Conservation (phyloP, 2,888 invertebrate species). For the Phengaris arion region DNA sequence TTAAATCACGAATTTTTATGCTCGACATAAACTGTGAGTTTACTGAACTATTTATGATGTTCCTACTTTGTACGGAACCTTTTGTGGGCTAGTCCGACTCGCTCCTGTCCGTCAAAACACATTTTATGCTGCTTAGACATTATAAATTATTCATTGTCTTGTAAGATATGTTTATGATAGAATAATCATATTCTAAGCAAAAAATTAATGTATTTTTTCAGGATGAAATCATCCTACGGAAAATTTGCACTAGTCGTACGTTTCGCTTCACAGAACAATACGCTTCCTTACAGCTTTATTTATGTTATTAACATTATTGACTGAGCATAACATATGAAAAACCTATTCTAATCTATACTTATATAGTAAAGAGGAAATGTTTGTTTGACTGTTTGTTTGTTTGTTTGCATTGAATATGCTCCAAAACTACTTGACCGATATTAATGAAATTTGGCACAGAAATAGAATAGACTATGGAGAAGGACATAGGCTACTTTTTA, state of each 20-base stretch:
- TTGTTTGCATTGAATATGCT: no score
- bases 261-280: not conserved
- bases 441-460: no score
- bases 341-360: not conserved
- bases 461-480: no score
- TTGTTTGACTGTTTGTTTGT: no score
- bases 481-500: no score
- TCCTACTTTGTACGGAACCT: no score
- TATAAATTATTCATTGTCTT: not conserved
- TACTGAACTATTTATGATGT: no score
- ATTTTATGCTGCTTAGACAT: slow-evolving; percentile 3
- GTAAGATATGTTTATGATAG: not conserved
- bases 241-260: not conserved
- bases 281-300: not conserved
- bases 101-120: not conserved
- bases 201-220: slow-evolving; percentile 15
- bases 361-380: no score
- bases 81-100: no score
- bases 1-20: no score
- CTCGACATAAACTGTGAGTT: no score
- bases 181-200: not conserved
- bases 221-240: slow-evolving; percentile 1
- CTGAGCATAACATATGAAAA: not conserved
- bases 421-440: no score
- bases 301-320: not conserved